Conservation (phyloP, 2,888 invertebrate genomes). For the Tineola bisselliella region DNA sequence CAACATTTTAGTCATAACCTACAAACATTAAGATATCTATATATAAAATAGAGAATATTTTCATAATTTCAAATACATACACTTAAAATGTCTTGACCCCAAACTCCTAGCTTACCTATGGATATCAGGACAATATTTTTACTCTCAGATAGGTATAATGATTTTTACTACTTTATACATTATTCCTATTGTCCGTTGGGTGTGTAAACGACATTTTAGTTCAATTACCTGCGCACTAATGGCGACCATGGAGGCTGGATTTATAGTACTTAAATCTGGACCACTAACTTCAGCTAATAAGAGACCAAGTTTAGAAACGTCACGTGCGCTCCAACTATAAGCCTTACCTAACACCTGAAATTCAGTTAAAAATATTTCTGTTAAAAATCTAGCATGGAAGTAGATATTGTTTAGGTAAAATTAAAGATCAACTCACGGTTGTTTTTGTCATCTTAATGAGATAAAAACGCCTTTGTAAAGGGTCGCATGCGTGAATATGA, state of each 20-base stretch:
- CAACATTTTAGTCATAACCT: conserved; percentile 48
- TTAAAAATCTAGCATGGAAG: no score
- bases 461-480: conserved; percentile 47
- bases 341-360: conserved; percentile 49
- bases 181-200: no score
- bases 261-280: conserved; percentile 36
- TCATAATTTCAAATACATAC: no score
- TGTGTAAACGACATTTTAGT: no score
- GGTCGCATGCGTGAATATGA: conserved; percentile 52
- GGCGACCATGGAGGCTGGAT: conserved; percentile 47
- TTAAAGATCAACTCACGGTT: conserved; percentile 29
- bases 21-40: background rate
- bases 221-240: conserved; percentile 40
- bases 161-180: no score
- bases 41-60: no score
- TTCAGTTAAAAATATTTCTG: no score
- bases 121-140: no score
- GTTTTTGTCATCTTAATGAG: conserved; percentile 50
- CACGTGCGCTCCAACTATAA: conserved; percentile 52
- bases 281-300: conserved; percentile 45
- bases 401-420: background rate
- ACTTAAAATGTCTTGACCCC: no score
- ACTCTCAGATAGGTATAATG: no score
- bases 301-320: conserved; percentile 46
- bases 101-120: no score